These are phyloP conservation scores for Chaetops frenatus DNA, from an alignment of 2,113 vertebrate genomes.

Conservation along the genomic window DNA sequence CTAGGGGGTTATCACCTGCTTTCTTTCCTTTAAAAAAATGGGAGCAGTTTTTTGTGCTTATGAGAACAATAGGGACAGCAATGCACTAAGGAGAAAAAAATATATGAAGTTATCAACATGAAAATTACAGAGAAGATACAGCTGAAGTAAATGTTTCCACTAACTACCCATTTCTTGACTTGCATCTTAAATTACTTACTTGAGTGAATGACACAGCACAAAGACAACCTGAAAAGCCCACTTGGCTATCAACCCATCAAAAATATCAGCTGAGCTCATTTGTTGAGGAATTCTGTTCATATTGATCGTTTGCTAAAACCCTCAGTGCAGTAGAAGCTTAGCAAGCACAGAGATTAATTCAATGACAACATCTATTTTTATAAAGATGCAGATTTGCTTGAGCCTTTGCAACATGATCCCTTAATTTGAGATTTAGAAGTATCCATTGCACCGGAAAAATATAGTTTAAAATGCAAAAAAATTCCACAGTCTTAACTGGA, in stretches of 20 bases:
- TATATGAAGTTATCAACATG: conserved; percentile 50
- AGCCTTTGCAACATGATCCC: not conserved
- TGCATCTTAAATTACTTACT: conserved; percentile 37
- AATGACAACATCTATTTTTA: not conserved
- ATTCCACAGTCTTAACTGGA: not conserved
- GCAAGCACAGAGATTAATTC: not conserved
- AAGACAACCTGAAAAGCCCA: not conserved
- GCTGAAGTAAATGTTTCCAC: not conserved
- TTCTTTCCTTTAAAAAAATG: conserved; percentile 68
- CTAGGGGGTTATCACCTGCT: conserved; percentile 45
- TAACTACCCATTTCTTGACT: conserved; percentile 49
- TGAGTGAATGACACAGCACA: conserved; percentile 19
- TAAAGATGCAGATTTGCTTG: not conserved
- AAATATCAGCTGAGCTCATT: conserved; percentile 19
- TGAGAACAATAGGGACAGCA: conserved; percentile 53
- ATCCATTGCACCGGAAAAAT: not conserved
- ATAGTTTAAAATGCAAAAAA: conserved; percentile 15
- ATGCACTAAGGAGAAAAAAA: conserved; percentile 62
- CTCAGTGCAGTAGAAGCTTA: not conserved
- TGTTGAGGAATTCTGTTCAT: not conserved
- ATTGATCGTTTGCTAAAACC: not conserved
- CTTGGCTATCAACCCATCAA: not conserved
- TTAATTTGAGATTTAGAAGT: not conserved
- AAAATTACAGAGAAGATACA: conserved; percentile 60
- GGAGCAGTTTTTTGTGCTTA: conserved; percentile 68